Percentiles rank a stretch among this genome's conserved stretches.
Conservation (phyloP, 2,113 vertebrate species). For the Coregonus clupeaformis region DNA sequence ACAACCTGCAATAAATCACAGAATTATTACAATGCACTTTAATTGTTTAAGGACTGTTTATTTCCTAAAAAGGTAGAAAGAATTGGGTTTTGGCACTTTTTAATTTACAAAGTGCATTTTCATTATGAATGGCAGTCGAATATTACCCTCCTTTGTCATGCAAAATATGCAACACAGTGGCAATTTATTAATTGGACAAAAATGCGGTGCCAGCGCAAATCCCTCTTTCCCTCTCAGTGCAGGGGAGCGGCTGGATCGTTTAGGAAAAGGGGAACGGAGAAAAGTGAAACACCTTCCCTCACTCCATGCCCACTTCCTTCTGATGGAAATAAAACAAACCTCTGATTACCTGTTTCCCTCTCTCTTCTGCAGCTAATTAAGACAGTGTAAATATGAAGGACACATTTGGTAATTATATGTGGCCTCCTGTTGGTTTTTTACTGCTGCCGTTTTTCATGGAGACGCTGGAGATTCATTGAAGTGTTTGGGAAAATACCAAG, state of each 20-base stretch:
- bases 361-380: not conserved
- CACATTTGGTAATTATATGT: no score
- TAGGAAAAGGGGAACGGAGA: constrained; percentile 75
- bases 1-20: constrained; percentile 99
- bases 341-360: not conserved
- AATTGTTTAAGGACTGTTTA: constrained; percentile 99
- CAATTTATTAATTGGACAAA: constrained; percentile 99
- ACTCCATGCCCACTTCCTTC: constrained; percentile 49
- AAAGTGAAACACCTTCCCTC: constrained; percentile 76
- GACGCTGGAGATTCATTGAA: no score
- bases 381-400: no score
- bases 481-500: not conserved
- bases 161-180: constrained; percentile 96
- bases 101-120: constrained; percentile 99
- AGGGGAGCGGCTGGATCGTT: constrained; percentile 70
- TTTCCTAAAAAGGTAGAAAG: constrained; percentile 99
- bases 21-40: constrained; percentile 99
- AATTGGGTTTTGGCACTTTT: constrained; percentile 96
- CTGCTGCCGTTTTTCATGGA: no score
- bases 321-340: no score
- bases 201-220: constrained; percentile 95
- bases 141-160: constrained; percentile 99
- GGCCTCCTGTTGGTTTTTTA: no score
- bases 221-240: constrained; percentile 45
- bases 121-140: constrained; percentile 99